These are phyloP conservation scores for Plutomurus gul DNA, from an alignment of 1,140 invertebrate species.

Conservation along the genomic window DNA sequence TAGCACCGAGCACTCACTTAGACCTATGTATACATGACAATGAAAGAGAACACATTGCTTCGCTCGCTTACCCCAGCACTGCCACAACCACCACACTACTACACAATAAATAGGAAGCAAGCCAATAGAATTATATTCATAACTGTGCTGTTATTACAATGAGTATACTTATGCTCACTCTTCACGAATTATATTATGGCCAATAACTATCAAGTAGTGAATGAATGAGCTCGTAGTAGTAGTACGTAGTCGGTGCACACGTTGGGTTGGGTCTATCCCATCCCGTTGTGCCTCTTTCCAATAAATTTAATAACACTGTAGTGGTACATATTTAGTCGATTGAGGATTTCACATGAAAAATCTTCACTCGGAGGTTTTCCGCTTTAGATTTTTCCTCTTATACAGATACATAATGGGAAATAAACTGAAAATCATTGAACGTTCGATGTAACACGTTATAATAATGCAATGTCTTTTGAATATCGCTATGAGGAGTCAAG, in stretches of 20 bases:
- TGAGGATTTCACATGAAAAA: background rate
- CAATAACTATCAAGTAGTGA: too few species aligned
- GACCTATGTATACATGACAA: background rate
- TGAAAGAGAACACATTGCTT: background rate
- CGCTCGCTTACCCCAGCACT: background rate
- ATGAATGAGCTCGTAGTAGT: too few species aligned
- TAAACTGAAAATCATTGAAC: constrained; percentile 21
- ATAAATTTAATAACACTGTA: constrained; percentile 12
- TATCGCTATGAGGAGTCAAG: background rate
- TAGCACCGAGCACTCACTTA: background rate
- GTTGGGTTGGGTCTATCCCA: background rate
- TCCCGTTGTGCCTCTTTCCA: background rate
- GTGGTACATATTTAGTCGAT: background rate
- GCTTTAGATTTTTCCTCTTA: background rate
- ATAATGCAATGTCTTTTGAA: too few species aligned
- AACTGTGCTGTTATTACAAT: background rate
- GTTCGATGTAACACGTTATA: too few species aligned
- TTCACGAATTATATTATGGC: too few species aligned
- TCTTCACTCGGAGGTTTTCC: constrained; percentile 2
- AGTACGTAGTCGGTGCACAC: background rate
- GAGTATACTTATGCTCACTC: background rate
- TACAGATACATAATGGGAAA: too few species aligned
- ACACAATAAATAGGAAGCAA: background rate
- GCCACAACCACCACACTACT: background rate
- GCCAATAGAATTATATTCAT: constrained; percentile 26